phyloP scores from a whole-genome alignment of 64 coral and sea anemone genomes.

The Porites australiensis region DNA sequence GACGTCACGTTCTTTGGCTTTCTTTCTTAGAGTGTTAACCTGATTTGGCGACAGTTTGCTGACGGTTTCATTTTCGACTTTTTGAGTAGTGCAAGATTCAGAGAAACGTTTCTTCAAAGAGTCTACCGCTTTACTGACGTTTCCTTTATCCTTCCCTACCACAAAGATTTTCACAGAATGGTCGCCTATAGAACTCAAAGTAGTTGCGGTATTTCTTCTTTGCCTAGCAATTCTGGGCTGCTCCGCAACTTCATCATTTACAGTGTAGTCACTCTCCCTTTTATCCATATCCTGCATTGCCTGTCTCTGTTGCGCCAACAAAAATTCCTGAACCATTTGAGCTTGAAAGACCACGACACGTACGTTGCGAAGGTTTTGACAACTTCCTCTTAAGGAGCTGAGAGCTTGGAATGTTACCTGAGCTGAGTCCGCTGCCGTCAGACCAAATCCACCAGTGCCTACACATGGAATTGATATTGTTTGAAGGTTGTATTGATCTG shows the following conservation, averaged over 20 bases:
- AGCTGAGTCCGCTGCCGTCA: conserved; percentile 43
- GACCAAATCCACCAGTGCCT: conserved; percentile 60
- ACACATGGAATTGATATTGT: conserved; percentile 61
- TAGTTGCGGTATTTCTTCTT: background rate
- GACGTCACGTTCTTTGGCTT: conserved; percentile 51
- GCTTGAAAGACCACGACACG: conserved; percentile 64
- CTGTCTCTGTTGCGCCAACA: conserved; percentile 27
- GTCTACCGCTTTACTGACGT: conserved; percentile 5
- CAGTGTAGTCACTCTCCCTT: no score
- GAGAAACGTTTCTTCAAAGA: conserved; percentile 51
- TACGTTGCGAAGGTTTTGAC: conserved; percentile 24
- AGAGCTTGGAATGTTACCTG: conserved; percentile 56
- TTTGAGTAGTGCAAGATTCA: conserved; percentile 28
- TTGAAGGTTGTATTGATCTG: conserved; percentile 24
- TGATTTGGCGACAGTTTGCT: conserved; percentile 21
- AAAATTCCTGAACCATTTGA: conserved; percentile 63
- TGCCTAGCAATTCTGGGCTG: background rate
- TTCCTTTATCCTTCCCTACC: conserved; percentile 36
- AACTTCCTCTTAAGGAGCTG: background rate
- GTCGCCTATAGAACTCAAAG: background rate
- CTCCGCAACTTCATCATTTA: no score
- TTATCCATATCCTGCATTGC: background rate
- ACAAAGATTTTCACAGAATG: conserved; percentile 27
- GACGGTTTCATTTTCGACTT: conserved; percentile 36
- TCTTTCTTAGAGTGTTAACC: background rate